Conservation (phyloP, 2,113 vertebrate species). For the Cervus canadensis region DNA sequence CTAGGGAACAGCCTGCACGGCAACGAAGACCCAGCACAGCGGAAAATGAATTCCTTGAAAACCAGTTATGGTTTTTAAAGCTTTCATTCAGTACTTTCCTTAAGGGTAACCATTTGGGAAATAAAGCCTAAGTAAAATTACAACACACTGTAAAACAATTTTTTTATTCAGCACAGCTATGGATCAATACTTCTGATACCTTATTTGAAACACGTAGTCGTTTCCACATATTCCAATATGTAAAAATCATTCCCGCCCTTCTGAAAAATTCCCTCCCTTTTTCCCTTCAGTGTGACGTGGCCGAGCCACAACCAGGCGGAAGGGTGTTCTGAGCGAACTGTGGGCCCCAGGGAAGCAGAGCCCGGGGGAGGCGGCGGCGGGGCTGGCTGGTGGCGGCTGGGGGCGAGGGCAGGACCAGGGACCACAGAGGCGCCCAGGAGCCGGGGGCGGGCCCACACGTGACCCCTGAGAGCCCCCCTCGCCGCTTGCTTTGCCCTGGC, state of each 20-base stretch:
- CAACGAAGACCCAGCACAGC: not conserved
- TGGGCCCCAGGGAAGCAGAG: not conserved
- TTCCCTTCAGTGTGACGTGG: not conserved
- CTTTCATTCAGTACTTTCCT: not conserved
- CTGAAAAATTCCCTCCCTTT: not conserved
- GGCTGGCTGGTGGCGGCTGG: too few relatives aligned
- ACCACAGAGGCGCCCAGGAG: not conserved
- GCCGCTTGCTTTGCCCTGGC: not conserved
- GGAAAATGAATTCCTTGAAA: not conserved
- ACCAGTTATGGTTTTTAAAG: not conserved
- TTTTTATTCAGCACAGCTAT: not conserved
- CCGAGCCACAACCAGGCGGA: too few relatives aligned
- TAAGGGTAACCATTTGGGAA: not conserved
- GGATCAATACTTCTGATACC: not conserved
- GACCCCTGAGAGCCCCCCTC: too few relatives aligned
- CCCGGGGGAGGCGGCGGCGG: not conserved
- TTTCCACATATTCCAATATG: not conserved
- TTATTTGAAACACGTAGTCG: not conserved
- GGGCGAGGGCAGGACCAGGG: not conserved
- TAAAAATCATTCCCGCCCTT: not conserved
- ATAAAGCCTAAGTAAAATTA: not conserved
- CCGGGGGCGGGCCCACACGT: not conserved
- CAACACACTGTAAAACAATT: not conserved
- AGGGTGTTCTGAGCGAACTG: not conserved
- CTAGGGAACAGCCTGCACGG: fast-evolving